Conservation (phyloP, 2,888 invertebrate species). For the Andrena bucephala region DNA sequence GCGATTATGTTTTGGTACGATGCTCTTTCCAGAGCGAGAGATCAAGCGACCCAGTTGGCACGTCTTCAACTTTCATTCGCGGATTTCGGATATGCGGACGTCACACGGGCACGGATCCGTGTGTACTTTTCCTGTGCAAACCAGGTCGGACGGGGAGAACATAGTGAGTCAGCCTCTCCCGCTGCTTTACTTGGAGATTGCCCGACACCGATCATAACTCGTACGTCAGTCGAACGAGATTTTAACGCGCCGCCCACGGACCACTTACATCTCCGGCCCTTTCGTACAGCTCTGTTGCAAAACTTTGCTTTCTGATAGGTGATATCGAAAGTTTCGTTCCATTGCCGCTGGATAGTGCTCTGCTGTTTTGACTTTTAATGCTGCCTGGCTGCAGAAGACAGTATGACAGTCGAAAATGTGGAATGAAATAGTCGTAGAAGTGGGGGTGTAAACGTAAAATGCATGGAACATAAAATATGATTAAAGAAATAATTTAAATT, state of each 20-base stretch:
- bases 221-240: conserved; percentile 23
- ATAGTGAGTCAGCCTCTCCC: conserved; percentile 33
- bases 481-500: neutral
- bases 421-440: neutral
- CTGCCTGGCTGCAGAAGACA: neutral
- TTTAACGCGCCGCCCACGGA: conserved; percentile 6
- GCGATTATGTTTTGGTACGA: conserved; percentile 65
- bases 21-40: conserved; percentile 62
- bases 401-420: neutral
- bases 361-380: too few relatives aligned
- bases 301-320: neutral
- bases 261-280: neutral
- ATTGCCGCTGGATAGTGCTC: neutral
- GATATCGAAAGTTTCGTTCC: neutral
- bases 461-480: neutral
- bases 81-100: conserved; percentile 64
- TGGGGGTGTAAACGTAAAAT: too few relatives aligned
- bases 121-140: conserved; percentile 67
- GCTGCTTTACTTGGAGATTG: conserved; percentile 28
- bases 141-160: conserved; percentile 45
- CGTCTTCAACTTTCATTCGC: conserved; percentile 69
- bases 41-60: conserved; percentile 77
- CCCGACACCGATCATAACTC: conserved; percentile 29
- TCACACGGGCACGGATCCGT: conserved; percentile 45
- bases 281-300: neutral